Evolutionary conservation across 1,140 invertebrate species (phyloP).

Genomic region (Calephelis virginiensis): DNA sequence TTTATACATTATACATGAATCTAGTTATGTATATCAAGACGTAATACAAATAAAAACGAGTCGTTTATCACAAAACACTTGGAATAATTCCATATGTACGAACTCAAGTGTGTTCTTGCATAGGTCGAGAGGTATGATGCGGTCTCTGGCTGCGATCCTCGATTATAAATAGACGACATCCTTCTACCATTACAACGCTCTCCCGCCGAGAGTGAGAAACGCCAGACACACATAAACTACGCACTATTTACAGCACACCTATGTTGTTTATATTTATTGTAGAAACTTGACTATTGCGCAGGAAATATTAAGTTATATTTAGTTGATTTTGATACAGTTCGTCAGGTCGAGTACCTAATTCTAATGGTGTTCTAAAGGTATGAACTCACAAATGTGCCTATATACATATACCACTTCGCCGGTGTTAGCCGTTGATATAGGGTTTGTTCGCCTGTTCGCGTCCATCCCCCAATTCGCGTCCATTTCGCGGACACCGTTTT

Average conservation of each 20-base stretch:
- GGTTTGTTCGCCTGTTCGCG: no score
- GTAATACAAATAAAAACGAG: neutral
- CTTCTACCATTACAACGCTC: constrained; percentile 66
- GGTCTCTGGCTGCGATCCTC: constrained; percentile 51
- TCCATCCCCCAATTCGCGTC: no score
- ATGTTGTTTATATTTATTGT: constrained; percentile 16
- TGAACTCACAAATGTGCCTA: no score
- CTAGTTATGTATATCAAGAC: neutral
- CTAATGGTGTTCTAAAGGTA: no score
- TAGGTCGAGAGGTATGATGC: constrained; percentile 35
- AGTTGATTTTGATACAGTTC: no score
- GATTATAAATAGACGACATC: constrained; percentile 72
- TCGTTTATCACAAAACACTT: neutral
- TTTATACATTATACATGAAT: neutral
- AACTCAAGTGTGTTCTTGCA: constrained; percentile 4
- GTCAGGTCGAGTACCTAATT: no score
- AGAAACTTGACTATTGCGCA: constrained; percentile 22
- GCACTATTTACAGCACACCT: constrained; percentile 34
- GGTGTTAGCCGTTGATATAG: no score
- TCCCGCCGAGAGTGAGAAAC: constrained; percentile 67
- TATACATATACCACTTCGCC: no score
- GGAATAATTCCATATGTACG: constrained; percentile 4
- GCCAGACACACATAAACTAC: constrained; percentile 42
- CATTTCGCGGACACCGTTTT: no score
- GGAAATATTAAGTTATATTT: constrained; percentile 14